Conservation (phyloP, 2,797 vertebrate genomes). For the Rhynchonycteris naso region DNA sequence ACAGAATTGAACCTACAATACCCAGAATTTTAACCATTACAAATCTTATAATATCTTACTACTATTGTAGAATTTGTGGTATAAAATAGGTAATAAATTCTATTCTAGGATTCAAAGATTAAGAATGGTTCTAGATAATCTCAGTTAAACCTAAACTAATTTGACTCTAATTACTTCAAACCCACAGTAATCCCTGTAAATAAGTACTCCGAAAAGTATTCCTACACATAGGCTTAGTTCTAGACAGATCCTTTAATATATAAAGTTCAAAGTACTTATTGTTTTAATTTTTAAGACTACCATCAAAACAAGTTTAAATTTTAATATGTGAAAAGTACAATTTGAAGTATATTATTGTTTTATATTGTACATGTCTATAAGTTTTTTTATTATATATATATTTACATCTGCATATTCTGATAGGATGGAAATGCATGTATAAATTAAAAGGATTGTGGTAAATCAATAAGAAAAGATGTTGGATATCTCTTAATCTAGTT, state of each 20-base stretch:
- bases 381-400: background rate
- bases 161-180: background rate
- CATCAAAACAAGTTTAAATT: conserved; percentile 8
- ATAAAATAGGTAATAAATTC: background rate
- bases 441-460: background rate
- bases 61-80: background rate
- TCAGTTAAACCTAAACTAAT: background rate
- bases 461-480: background rate
- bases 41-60: background rate
- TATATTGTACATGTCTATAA: background rate
- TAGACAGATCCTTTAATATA: background rate
- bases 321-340: background rate
- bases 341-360: background rate
- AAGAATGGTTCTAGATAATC: background rate
- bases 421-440: background rate
- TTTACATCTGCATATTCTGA: background rate
- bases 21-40: background rate
- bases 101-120: background rate
- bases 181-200: background rate
- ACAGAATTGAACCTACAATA: background rate
- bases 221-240: background rate
- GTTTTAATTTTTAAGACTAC: background rate
- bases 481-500: background rate
- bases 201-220: background rate
- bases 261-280: background rate